Base-by-base conservation (phyloP, 2,888 invertebrate species). In the Drosophila tanythrix region DNA sequence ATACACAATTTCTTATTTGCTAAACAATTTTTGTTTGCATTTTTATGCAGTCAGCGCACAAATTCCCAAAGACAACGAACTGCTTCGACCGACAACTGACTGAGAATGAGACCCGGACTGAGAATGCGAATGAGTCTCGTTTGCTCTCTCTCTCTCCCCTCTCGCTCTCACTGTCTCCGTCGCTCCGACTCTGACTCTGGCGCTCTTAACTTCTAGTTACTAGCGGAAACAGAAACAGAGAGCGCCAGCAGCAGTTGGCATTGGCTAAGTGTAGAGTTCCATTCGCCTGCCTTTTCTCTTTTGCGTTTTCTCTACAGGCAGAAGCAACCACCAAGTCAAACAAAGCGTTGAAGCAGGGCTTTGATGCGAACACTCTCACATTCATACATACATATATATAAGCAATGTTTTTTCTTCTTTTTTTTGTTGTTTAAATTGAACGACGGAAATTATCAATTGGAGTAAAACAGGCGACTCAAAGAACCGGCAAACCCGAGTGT, bases 371-470 rank as follows among this genome's bases (percentile, higher is more conserved):
- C 59, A 50, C 46, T 65, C 57, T 65, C 46, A 29, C 55, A 50
- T 46, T 46, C 15, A 65, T 33, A 63, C 15, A 50, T 13, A 15
- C 50, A 15, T n/a, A 35, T n/a, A 21, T 46, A 25, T 15, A 46
- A 15, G 25, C 15, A 25, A 15, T 15, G 46, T 8, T 29, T 59
- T 76, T 62, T 70, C 48, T 36, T 25, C n/a, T 46, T 40, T 76
- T 61, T 70, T 51, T 61, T 76, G 52, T 70, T 84, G 70, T 74
- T 79, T 78, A 74, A 85, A 79, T 85, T 87, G 70, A 81, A 73
- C 67, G 73, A 83, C 85, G 87, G 87, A 86, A 85, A 86, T 85
- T 82, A 83, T 86, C 85, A 86, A 86, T 86, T 86, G 82, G 76
- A 78, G 79, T 57, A 79, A 67, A 71, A n/a, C 55, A 65, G 50